Conservation (phyloP, 2,888 invertebrate genomes). For the Drosophila austrosaltans region DNA sequence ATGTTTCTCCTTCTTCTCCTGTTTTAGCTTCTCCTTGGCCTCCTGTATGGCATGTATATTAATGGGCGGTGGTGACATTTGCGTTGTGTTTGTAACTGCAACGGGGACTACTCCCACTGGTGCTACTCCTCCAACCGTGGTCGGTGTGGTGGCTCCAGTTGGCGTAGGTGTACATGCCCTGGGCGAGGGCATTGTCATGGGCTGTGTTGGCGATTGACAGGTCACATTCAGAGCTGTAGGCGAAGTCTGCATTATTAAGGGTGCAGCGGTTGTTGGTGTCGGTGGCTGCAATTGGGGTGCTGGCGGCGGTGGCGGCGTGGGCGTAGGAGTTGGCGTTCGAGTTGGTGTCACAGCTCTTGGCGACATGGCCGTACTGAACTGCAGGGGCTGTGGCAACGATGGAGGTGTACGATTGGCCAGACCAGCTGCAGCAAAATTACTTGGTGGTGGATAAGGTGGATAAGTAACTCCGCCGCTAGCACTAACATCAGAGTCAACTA, state of each 20-base stretch:
- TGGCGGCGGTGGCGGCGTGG: slow-evolving; percentile 47
- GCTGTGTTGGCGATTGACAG: slow-evolving; percentile 69
- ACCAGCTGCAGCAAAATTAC: slow-evolving; percentile 43
- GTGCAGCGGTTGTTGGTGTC: slow-evolving; percentile 49
- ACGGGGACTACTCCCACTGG: background rate
- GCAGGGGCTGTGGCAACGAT: slow-evolving; percentile 49
- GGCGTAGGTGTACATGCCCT: slow-evolving; percentile 73
- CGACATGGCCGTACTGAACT: slow-evolving; percentile 53
- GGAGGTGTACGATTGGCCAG: slow-evolving; percentile 33
- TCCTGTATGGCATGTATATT: slow-evolving; percentile 81
- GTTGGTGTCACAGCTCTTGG: slow-evolving; percentile 64
- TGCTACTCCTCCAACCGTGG: slow-evolving; percentile 15
- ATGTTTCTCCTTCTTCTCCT: slow-evolving; percentile 84
- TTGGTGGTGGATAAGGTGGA: slow-evolving; percentile 45
- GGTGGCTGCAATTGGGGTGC: slow-evolving; percentile 58
- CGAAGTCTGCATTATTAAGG: slow-evolving; percentile 58
- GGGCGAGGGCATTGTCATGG: slow-evolving; percentile 75
- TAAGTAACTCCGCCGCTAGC: slow-evolving; percentile 30
- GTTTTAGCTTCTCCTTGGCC: slow-evolving; percentile 83
- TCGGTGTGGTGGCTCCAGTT: slow-evolving; percentile 32
- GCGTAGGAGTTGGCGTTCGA: slow-evolving; percentile 53
- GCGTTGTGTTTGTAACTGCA: slow-evolving; percentile 32
- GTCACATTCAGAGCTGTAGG: slow-evolving; percentile 58
- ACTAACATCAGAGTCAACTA: slow-evolving; percentile 33
- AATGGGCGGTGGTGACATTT: slow-evolving; percentile 78